Evolutionary conservation across 2,888 invertebrate genomes (phyloP).

Genomic region (Resseliella maxima): DNA sequence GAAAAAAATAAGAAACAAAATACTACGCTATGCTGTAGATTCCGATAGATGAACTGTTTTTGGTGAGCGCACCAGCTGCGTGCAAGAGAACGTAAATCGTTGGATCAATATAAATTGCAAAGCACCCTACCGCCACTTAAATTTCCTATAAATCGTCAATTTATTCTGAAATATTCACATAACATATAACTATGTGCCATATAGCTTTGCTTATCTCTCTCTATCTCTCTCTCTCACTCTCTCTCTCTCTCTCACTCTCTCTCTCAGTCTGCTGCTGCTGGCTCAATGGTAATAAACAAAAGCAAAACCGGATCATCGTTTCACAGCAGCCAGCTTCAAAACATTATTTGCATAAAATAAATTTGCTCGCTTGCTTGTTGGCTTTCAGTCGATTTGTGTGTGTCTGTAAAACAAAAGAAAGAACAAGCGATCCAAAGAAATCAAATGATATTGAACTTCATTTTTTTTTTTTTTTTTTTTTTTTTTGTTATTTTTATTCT

Average conservation of each 20-base stretch:
- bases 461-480: neutral
- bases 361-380: neutral
- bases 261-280: too few relatives aligned
- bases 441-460: neutral
- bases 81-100: constrained; percentile 14
- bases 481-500: too few relatives aligned
- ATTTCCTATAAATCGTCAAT: constrained; percentile 27
- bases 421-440: neutral
- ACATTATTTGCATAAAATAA: neutral
- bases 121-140: constrained; percentile 12
- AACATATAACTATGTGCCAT: neutral
- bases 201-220: neutral
- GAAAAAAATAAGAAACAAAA: too few relatives aligned
- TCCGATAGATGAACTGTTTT: too few relatives aligned
- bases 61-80: neutral
- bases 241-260: too few relatives aligned
- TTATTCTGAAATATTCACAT: constrained; percentile 14
- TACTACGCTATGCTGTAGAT: too few relatives aligned
- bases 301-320: neutral
- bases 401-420: too few relatives aligned
- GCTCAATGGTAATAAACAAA: too few relatives aligned
- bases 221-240: too few relatives aligned
- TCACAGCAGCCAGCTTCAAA: neutral
- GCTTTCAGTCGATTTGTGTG: too few relatives aligned
- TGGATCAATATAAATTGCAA: constrained; percentile 1